These are phyloP conservation scores for Nycteola revayana DNA, from an alignment of 2,888 invertebrate genomes.

Conservation along the genomic window DNA sequence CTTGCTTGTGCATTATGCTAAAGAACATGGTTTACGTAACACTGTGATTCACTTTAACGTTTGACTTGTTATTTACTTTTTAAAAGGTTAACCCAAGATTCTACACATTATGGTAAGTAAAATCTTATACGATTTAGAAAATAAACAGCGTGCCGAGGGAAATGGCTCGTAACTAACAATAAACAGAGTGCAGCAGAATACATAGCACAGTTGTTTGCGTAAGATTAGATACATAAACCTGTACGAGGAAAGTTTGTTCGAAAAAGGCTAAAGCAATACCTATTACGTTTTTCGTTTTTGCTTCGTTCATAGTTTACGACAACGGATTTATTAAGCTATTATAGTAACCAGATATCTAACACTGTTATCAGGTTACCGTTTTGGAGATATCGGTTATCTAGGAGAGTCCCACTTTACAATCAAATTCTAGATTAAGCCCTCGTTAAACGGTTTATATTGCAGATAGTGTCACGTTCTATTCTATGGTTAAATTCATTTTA, in stretches of 20 bases:
- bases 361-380: slow-evolving; percentile 31
- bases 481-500: no score
- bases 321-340: slow-evolving; percentile 16
- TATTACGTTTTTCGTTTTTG: slow-evolving; percentile 38
- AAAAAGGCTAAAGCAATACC: slow-evolving; percentile 27
- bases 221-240: slow-evolving; percentile 63
- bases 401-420: slow-evolving; percentile 13
- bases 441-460: slow-evolving; percentile 6
- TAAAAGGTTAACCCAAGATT: slow-evolving; percentile 13
- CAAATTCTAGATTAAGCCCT: slow-evolving; percentile 15
- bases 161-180: slow-evolving; percentile 64
- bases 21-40: slow-evolving; percentile 1
- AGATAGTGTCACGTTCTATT: no score
- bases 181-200: slow-evolving; percentile 50
- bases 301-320: slow-evolving; percentile 27
- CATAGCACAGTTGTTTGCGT: slow-evolving; percentile 51
- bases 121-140: slow-evolving; percentile 45
- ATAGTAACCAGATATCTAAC: slow-evolving; percentile 36
- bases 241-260: slow-evolving; percentile 28
- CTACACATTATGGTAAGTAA: slow-evolving; percentile 26
- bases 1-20: no score
- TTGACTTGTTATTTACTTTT: slow-evolving; percentile 2
- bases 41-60: slow-evolving; percentile 6
- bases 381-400: slow-evolving; percentile 25
- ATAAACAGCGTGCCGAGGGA: slow-evolving; percentile 44